Percentiles rank a stretch among this genome's conserved stretches.
Evolutionary conservation across 2,113 vertebrate species (phyloP).

Genomic region (Seriola dumerili): DNA sequence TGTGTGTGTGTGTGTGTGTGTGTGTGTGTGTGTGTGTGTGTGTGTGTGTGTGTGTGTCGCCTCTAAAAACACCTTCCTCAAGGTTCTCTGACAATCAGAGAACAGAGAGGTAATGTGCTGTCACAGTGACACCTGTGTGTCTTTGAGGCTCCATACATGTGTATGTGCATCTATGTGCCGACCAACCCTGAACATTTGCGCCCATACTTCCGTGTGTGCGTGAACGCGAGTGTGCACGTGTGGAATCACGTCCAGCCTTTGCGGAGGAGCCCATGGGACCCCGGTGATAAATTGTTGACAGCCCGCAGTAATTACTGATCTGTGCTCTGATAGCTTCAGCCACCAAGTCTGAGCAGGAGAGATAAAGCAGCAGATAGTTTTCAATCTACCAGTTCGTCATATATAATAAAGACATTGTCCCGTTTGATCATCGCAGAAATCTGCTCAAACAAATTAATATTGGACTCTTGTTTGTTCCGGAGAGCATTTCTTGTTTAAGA

Average conservation of each 20-base stretch:
- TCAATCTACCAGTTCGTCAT: constrained; percentile 74
- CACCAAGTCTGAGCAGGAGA: constrained; percentile 44
- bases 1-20: constrained; percentile 17
- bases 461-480: constrained; percentile 30
- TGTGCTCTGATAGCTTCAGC: constrained; percentile 74
- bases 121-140: constrained; percentile 56
- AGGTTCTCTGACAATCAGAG: constrained; percentile 45
- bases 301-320: constrained; percentile 85
- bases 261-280: constrained; percentile 38
- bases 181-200: background rate
- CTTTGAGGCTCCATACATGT: constrained; percentile 31
- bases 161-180: background rate
- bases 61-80: constrained; percentile 36
- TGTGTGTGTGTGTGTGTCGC: constrained; percentile 15
- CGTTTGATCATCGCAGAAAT: constrained; percentile 69
- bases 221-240: background rate
- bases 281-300: constrained; percentile 81
- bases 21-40: constrained; percentile 8
- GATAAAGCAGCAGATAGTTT: constrained; percentile 81
- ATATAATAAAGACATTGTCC: constrained; percentile 68
- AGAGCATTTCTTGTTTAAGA: constrained; percentile 42
- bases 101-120: constrained; percentile 64
- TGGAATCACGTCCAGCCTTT: constrained; percentile 28
- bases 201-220: background rate
- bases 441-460: constrained; percentile 61